Evolutionary conservation across 1,140 invertebrate genomes (phyloP), one percentile per base, ranked within the genome.

Genomic region (Tyrophagus putrescentiae): DNA sequence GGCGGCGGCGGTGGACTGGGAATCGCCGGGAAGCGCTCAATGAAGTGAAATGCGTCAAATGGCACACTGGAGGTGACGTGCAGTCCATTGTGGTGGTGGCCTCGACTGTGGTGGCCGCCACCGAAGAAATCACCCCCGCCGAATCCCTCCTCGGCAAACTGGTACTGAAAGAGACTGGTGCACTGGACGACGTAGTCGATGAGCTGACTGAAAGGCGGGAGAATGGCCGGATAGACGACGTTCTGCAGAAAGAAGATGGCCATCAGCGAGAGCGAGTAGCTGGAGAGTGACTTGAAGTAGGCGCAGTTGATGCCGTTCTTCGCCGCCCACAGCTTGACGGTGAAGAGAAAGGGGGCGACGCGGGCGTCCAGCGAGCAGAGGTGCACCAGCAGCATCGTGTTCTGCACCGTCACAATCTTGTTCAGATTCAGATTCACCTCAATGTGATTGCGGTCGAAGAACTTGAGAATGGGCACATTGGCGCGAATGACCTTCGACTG

Each of bases 341-440:
- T 80, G 25, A 94, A 72, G 52, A 93, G 89, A 62, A 98, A 72
- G 13, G 92, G 92, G 31, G 85, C 79, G 18, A 97, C 85, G 66
- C 94, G 79, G 85, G 87, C 92, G 75, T 98, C 94, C 73, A 89
- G 36, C 29, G 39, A 48, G 3, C 87, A 83, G 72, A 93, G 96
- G 67, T 83, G 83, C 68, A 86, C 82, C 3, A 98, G 74, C 41
- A 98, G 75, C 72, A 94, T 89, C 9, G 93, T 97, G 72, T 98
- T 98, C 23, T 84, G 78, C 62, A 98, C 91, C 25, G 92, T 92
- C 27, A 97, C 91, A 28, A 82, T 76, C 73, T 96, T 97, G 73
- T 98, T 97, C 68, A 88, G 90, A 75, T 97, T 98, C 7, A 98
- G 76, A 77, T 98, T 94, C 28, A 97, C 86, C 69, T 94, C 87